phyloP scores from a whole-genome alignment of 1,140 invertebrate species.

The Agrypnia vestita region DNA sequence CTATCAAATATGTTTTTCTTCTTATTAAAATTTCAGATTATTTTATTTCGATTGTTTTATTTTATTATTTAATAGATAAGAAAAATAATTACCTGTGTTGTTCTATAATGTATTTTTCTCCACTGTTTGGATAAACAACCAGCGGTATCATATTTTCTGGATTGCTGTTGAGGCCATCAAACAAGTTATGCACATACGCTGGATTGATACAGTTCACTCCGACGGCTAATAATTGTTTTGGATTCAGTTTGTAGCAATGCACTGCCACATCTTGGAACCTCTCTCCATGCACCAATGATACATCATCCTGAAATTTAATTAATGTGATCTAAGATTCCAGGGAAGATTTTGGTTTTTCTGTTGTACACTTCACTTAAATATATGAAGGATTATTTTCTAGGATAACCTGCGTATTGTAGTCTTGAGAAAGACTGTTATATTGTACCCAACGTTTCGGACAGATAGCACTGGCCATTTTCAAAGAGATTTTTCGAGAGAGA shows the following conservation, averaged over 20 bases:
- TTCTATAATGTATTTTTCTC: conserved; percentile 71
- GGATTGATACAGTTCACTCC: conserved; percentile 84
- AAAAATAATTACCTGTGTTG: conserved; percentile 26
- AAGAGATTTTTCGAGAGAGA: no score
- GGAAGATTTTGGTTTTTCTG: background rate
- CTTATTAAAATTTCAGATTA: no score
- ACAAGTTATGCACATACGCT: conserved; percentile 72
- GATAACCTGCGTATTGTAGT: no score
- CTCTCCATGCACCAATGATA: conserved; percentile 76
- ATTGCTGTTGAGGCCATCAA: conserved; percentile 70
- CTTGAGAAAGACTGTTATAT: no score
- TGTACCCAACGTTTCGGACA: no score
- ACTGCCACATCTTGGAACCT: conserved; percentile 74
- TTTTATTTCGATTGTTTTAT: no score
- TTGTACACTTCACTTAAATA: no score
- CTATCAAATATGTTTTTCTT: no score
- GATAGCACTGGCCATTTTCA: no score
- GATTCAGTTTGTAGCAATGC: conserved; percentile 71
- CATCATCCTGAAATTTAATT: conserved; percentile 71
- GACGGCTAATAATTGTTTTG: conserved; percentile 78
- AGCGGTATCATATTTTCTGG: conserved; percentile 68
- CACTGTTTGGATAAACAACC: conserved; percentile 83
- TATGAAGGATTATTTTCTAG: no score
- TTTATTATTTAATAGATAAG: no score
- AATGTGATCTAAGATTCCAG: background rate